phyloP scores from a whole-genome alignment of 2,888 invertebrate species.

The Agrochola lychnidis region DNA sequence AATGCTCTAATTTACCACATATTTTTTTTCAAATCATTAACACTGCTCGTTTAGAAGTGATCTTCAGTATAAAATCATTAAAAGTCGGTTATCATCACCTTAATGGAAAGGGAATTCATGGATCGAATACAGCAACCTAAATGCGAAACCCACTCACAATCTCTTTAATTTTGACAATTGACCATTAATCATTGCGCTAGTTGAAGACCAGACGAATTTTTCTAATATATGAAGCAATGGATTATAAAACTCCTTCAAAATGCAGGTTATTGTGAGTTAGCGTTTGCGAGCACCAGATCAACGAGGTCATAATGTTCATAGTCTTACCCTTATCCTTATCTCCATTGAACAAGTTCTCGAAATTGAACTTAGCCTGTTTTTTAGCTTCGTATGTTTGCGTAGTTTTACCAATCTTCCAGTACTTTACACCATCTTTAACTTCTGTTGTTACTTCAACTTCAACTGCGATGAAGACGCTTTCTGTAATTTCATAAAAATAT shows the following conservation, averaged over 20 bases:
- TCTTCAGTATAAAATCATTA: too few relatives aligned
- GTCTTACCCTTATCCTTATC: conserved; percentile 61
- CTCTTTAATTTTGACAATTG: neutral
- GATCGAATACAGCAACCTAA: neutral
- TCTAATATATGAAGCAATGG: neutral
- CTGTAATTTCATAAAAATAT: conserved; percentile 44
- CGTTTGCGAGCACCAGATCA: neutral
- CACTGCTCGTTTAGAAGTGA: too few relatives aligned
- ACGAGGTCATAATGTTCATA: neutral
- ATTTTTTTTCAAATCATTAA: too few relatives aligned
- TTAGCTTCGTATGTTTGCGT: conserved; percentile 23
- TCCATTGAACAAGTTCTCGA: conserved; percentile 60
- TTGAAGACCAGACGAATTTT: neutral
- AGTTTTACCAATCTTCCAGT: conserved; percentile 45
- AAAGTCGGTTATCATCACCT: too few relatives aligned
- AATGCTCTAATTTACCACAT: too few relatives aligned
- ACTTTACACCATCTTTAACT: conserved; percentile 33
- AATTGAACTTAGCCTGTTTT: conserved; percentile 36
- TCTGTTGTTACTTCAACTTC: neutral
- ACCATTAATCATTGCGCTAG: neutral
- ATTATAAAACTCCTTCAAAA: neutral
- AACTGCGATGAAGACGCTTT: conserved; percentile 21
- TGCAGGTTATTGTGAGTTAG: neutral
- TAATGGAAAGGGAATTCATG: neutral
- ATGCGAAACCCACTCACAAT: neutral